Evolutionary conservation across 2,888 invertebrate species (phyloP), one percentile per base, ranked within the genome.

Genomic region (Cenopis cana): DNA sequence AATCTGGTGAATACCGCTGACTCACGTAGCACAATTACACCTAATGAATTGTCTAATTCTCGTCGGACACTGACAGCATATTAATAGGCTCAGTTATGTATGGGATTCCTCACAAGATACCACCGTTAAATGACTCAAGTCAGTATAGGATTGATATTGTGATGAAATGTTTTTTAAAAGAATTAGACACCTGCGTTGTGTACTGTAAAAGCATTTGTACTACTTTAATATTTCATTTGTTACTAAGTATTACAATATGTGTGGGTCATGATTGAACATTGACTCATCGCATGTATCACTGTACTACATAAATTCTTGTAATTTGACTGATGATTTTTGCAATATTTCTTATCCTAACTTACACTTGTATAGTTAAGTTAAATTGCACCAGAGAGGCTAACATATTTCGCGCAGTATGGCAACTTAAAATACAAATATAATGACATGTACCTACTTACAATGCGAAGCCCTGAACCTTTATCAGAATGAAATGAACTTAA

Each of bases 41-140:
- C 82, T 93, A 92, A 93, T 92, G 92, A 92, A 89, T 91, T 90
- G 91, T 89, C 89, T 89, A 88, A 91, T 89, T 84, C 83, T 79
- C 77, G 80, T 80, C 79, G 78, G 79, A 84, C 83, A 85, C 79
- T 84, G 86, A 86, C 86, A 85, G 87, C 78, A 79, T 84, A 85
- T 86, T 88, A 88, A 89, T 86, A 83, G 83, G 79, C 76, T 70
- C 67, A 66, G 64, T 71, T 72, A 60, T 75, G 71, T 78, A 77
- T 78, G 76, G 70, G 76, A 79, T 81, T 78, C 75, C 75, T 67
- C 73, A 77, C 77, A 78, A 77, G 78, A 78, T 77, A 79, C 59
- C 29, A 49, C 38, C 18, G 38, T 50, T 64, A 64, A 64, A 64
- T 52, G 64, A 38, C 64, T 64, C 52, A 64, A 36, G 64, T 64